Evolutionary conservation across 2,797 vertebrate genomes (phyloP), one percentile per base, ranked within the genome.

Genomic region (Dryobates pubescens): DNA sequence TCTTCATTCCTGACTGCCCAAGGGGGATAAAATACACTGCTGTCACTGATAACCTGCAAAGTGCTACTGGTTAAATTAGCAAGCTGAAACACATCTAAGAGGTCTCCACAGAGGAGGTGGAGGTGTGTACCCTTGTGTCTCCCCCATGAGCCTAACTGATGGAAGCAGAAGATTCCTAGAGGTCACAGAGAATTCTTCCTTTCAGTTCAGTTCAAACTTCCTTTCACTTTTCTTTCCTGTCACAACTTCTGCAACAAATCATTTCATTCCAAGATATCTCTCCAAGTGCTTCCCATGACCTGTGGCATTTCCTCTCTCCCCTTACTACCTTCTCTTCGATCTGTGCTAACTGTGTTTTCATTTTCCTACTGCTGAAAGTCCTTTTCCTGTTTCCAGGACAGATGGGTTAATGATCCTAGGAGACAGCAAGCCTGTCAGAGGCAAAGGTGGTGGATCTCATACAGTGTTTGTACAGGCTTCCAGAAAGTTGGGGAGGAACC

Each of bases 341-440:
- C 78, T 84, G 15, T 4, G 1, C 78, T 92, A 61, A 80, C 65
- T 59, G 61, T 54, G 64, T 90, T 89, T 88, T 56, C n/a, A 32
- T 15, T 2, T 90, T 89, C 91, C 86, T 82, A 23, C 53, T 95
- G 64, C 82, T 86, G 77, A 54, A 89, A 88, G 41, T 79, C 57
- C 41, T 92, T 81, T 92, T 63, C 36, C 51, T 62, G n/a, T 53
- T 89, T 80, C 47, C 59, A 30, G 71, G 43, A 82, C 64, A 61
- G 54, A 8, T 70, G 61, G 47, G 20, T 83, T 63, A 29, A 65
- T 69, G 67, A 26, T 69, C 56, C 49, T 78, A 49, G 53, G 20
- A 82, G 43, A 65, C 51, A 78, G 49, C 61, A 86, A 71, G 24
- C 43, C 67, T 91, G 63, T 34, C 43, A 53, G 47, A 16, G 41